Percentiles rank a stretch among this genome's conserved stretches.
Conservation (phyloP, 2,113 vertebrate species). For the Falco punctatus region DNA sequence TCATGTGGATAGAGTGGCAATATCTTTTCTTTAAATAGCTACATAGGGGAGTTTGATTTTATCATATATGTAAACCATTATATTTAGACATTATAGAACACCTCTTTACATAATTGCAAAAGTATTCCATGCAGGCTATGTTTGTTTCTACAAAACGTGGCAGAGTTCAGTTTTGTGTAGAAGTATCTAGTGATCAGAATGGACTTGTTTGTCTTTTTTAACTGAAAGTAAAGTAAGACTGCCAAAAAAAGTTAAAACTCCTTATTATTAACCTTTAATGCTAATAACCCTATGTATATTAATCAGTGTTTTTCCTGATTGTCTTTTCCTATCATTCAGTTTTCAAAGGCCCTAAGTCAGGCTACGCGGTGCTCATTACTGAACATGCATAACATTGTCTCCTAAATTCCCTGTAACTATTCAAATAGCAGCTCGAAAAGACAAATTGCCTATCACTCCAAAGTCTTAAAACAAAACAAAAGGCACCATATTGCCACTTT, state of each 20-base stretch:
- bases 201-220: slow-evolving; percentile 3
- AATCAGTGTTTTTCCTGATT: slow-evolving; percentile 15
- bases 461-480: slow-evolving; percentile 84
- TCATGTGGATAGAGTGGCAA: neutral
- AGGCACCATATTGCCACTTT: slow-evolving; percentile 85
- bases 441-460: slow-evolving; percentile 77
- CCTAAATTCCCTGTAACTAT: slow-evolving; percentile 79
- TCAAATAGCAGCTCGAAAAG: slow-evolving; percentile 75
- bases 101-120: neutral
- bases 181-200: neutral
- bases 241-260: neutral
- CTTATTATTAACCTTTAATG: neutral
- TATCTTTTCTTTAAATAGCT: neutral
- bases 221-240: neutral
- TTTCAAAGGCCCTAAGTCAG: slow-evolving; percentile 20
- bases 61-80: neutral
- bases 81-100: neutral
- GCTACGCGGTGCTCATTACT: slow-evolving; percentile 42
- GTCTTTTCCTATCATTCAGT: neutral
- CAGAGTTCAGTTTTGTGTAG: slow-evolving; percentile 41
- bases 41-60: neutral
- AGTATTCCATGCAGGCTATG: neutral
- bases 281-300: neutral
- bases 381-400: slow-evolving; percentile 65
- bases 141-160: slow-evolving; percentile 53